Conservation (phyloP, 1,140 invertebrate genomes). For the Maniola jurtina region DNA sequence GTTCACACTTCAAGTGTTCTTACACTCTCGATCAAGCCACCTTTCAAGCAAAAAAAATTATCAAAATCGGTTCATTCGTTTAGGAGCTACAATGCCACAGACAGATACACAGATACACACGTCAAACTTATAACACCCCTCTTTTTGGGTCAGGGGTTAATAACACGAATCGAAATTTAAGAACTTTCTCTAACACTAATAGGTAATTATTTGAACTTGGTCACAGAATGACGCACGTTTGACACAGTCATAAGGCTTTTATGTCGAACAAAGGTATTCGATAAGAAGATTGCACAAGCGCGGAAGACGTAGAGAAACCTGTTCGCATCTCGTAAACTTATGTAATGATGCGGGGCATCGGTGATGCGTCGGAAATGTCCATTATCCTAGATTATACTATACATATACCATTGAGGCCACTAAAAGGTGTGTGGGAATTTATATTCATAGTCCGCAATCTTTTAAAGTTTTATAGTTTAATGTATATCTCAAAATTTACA, state of each 20-base stretch:
- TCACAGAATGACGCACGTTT: slow-evolving; percentile 1
- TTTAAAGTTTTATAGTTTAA: too few species aligned
- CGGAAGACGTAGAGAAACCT: slow-evolving; percentile 39
- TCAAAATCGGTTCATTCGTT: too few species aligned
- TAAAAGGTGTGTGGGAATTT: background rate
- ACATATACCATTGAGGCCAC: too few species aligned
- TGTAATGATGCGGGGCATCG: slow-evolving; percentile 22
- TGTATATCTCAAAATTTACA: too few species aligned
- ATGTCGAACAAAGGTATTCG: slow-evolving; percentile 22
- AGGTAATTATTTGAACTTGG: background rate
- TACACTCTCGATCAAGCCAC: too few species aligned
- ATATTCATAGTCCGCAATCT: background rate
- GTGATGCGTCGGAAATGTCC: slow-evolving; percentile 9
- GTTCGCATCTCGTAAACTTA: slow-evolving; percentile 31
- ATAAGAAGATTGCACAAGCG: slow-evolving; percentile 37
- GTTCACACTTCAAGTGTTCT: too few species aligned
- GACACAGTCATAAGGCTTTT: slow-evolving; percentile 7
- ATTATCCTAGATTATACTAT: slow-evolving; percentile 3
- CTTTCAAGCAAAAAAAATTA: too few species aligned
- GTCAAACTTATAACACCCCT: too few species aligned
- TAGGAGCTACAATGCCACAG: too few species aligned
- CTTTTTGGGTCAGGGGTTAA: too few species aligned
- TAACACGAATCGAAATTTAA: background rate
- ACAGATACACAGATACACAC: too few species aligned
- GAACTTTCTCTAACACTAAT: slow-evolving; percentile 6